These are phyloP conservation scores for Habroteleia sp. DNA, from an alignment of 2,888 invertebrate species.

Conservation along the genomic window DNA sequence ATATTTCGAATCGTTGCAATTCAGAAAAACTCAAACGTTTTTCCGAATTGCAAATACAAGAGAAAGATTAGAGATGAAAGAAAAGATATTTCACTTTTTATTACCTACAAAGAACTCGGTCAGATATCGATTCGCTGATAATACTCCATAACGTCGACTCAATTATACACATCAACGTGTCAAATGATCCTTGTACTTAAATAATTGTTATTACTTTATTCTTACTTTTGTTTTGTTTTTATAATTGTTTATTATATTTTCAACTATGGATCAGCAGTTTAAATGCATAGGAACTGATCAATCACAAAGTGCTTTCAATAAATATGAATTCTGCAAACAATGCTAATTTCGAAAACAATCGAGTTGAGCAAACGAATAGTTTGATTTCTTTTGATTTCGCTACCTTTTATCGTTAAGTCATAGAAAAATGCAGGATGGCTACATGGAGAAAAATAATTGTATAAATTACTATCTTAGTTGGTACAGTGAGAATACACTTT, in stretches of 20 bases:
- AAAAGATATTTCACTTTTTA: not conserved
- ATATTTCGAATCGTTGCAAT: no score
- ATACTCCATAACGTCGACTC: slow-evolving; percentile 63
- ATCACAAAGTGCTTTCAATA: slow-evolving; percentile 23
- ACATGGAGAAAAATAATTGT: no score
- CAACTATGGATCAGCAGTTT: slow-evolving; percentile 13
- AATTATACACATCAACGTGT: slow-evolving; percentile 13
- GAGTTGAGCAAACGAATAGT: slow-evolving; percentile 22
- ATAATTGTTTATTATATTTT: not conserved
- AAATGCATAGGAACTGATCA: slow-evolving; percentile 67
- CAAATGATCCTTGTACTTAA: not conserved
- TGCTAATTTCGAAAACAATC: slow-evolving; percentile 15
- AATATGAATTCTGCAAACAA: slow-evolving; percentile 20
- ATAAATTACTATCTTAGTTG: no score
- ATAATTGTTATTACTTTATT: not conserved
- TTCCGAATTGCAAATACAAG: slow-evolving; percentile 1
- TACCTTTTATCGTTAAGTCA: not conserved
- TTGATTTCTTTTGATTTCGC: slow-evolving; percentile 12
- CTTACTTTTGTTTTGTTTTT: slow-evolving; percentile 1
- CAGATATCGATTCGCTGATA: slow-evolving; percentile 62
- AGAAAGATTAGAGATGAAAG: not conserved
- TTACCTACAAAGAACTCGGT: slow-evolving; percentile 46
- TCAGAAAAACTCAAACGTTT: no score
- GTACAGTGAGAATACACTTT: no score
- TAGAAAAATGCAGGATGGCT: not conserved